Percentiles rank a stretch among this genome's conserved stretches.
Evolutionary conservation across 2,113 vertebrate species (phyloP).

Genomic region (Hippocampus comes): DNA sequence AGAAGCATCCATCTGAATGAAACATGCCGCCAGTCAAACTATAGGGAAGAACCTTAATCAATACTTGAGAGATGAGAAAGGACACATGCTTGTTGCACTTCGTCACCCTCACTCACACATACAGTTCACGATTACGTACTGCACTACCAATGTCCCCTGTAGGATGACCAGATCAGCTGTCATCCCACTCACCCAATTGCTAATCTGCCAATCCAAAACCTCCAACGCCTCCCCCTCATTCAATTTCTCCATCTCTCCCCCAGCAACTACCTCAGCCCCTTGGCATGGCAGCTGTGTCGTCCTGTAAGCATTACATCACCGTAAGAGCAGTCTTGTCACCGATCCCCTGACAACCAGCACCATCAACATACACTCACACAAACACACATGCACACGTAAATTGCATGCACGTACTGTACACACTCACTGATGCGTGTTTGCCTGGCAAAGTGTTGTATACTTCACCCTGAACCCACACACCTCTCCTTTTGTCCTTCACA

Average conservation of each 20-base stretch:
- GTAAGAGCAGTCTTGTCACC: conserved; percentile 69
- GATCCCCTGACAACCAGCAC: conserved; percentile 70
- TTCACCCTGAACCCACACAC: background rate
- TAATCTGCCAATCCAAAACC: conserved; percentile 15
- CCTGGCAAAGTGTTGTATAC: conserved; percentile 26
- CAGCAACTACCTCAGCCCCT: conserved; percentile 65
- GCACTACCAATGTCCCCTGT: conserved; percentile 7
- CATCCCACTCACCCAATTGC: conserved; percentile 15
- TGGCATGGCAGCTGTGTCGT: conserved; percentile 73
- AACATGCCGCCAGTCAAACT: background rate
- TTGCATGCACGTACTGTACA: conserved; percentile 9
- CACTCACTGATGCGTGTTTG: conserved; percentile 35
- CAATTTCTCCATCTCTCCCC: conserved; percentile 33
- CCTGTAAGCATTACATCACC: conserved; percentile 72
- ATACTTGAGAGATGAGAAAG: background rate
- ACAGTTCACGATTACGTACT: background rate
- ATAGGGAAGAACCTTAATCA: background rate
- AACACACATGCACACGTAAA: conserved; percentile 18
- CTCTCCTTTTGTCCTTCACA: background rate
- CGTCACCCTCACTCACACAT: conserved; percentile 8
- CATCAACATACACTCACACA: conserved; percentile 57
- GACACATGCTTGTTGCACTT: background rate
- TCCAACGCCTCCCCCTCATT: conserved; percentile 24
- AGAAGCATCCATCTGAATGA: background rate
- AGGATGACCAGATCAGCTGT: conserved; percentile 28